Percentiles rank a stretch among this genome's conserved stretches.
These are phyloP conservation scores for Centropus unirufus DNA, from an alignment of 2,113 vertebrate species.

Conservation along the genomic window DNA sequence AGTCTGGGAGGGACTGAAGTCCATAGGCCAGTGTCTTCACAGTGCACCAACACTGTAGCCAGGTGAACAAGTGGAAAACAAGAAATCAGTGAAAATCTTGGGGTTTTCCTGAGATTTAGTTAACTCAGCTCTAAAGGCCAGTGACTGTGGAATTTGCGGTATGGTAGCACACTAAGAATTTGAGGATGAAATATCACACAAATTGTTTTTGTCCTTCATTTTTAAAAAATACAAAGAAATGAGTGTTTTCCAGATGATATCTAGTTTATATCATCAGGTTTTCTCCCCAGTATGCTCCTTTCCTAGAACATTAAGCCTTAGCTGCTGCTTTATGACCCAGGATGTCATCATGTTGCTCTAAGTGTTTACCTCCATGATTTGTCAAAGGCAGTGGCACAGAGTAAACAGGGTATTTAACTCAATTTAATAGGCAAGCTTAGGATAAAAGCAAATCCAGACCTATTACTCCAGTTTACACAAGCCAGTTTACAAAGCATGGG, in stretches of 20 bases:
- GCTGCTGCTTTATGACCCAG: neutral
- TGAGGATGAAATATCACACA: neutral
- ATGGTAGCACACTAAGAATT: neutral
- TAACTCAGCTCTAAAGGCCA: neutral
- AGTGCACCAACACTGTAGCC: fast-evolving
- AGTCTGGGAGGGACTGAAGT: neutral
- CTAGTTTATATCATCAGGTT: neutral
- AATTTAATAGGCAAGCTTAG: neutral
- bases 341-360: neutral
- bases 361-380: neutral
- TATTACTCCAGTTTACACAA: neutral
- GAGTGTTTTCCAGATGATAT: neutral
- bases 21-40: neutral
- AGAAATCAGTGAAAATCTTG: neutral
- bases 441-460: neutral
- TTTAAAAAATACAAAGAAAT: neutral
- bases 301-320: neutral
- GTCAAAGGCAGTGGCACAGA: neutral
- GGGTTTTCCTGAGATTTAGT: neutral
- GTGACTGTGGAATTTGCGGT: neutral
- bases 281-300: neutral
- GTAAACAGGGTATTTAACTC: neutral
- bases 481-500: neutral
- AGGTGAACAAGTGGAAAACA: neutral
- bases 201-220: neutral